Evolutionary conservation across 1,140 invertebrate genomes (phyloP).

Genomic region (Zaprionus africanus): DNA sequence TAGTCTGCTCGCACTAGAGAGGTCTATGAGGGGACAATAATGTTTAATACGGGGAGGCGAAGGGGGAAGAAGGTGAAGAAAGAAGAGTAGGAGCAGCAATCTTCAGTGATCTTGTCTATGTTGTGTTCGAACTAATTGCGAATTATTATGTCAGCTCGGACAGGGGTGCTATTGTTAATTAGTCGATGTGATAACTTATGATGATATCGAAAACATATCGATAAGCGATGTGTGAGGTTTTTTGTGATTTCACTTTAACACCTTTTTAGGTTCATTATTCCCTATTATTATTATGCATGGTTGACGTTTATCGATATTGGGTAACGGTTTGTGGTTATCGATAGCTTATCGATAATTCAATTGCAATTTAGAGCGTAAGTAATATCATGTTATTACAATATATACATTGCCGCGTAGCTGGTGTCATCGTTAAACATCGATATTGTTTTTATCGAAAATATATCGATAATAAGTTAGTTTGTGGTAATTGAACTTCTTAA

Average conservation of each 20-base stretch:
- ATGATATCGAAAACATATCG: neutral
- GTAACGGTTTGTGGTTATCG: neutral
- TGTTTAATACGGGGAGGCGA: neutral
- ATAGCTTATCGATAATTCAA: neutral
- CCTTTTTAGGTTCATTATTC: rapidly evolving
- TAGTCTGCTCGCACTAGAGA: neutral
- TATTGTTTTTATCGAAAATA: neutral
- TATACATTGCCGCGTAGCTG: neutral
- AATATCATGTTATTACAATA: neutral
- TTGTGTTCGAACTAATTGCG: neutral
- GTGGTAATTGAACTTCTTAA: neutral
- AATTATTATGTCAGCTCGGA: neutral
- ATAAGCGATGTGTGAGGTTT: neutral
- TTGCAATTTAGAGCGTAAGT: too few relatives aligned
- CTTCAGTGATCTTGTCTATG: neutral
- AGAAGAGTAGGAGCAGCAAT: neutral
- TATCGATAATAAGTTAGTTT: too few relatives aligned
- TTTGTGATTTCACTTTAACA: too few relatives aligned
- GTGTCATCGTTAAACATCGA: neutral
- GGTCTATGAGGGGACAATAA: neutral
- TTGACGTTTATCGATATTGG: neutral
- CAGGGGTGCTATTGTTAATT: neutral
- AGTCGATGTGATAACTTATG: neutral
- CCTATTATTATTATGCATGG: neutral
- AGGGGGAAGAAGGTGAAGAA: too few relatives aligned